Conservation (phyloP, 2,888 invertebrate genomes). For the Acrobasis consociella region DNA sequence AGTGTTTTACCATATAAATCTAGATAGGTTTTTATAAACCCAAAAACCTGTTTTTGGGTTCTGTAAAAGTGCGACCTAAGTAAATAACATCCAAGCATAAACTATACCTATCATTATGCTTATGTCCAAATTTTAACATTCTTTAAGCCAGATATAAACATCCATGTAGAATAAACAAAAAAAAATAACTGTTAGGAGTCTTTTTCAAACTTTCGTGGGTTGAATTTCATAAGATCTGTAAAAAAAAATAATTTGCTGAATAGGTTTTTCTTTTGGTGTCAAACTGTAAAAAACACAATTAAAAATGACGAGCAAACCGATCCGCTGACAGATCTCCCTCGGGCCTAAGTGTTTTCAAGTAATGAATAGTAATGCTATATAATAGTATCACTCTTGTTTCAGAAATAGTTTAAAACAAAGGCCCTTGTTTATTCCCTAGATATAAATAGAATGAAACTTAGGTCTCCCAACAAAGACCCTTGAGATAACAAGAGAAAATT, state of each 20-base stretch:
- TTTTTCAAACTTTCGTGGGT: no score
- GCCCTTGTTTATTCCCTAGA: background rate
- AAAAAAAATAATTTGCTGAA: background rate
- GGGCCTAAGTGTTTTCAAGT: background rate
- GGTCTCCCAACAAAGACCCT: background rate
- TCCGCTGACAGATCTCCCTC: background rate
- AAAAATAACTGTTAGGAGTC: no score
- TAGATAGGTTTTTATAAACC: no score
- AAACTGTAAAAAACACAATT: background rate
- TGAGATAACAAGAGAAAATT: conserved; percentile 9
- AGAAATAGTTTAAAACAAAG: background rate
- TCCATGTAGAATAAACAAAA: no score
- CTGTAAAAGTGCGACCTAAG: no score
- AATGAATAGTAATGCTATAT: background rate
- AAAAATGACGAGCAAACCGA: background rate
- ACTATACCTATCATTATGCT: no score
- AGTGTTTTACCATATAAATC: no score
- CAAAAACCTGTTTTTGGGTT: no score
- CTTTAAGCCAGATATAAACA: no score
- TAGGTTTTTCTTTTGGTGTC: background rate
- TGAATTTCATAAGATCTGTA: no score
- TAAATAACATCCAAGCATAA: no score
- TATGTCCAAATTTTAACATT: no score
- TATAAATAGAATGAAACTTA: background rate
- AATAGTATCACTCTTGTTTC: background rate